These are phyloP conservation scores for Antheraea pernyi DNA, from an alignment of 1,140 invertebrate genomes.

Conservation along the genomic window DNA sequence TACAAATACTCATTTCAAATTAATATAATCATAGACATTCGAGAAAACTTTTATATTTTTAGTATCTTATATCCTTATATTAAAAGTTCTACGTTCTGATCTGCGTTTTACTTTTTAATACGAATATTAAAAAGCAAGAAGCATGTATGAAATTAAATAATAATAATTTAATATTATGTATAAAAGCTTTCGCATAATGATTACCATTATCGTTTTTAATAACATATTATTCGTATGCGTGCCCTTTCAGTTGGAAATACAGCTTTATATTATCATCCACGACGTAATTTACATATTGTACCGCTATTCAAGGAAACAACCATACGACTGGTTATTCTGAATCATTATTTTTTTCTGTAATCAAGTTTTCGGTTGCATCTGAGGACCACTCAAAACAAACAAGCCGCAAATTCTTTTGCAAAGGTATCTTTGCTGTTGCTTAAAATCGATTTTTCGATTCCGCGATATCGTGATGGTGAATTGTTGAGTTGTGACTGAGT, in stretches of 20 bases:
- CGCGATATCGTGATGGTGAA: background rate
- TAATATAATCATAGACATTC: too few relatives aligned
- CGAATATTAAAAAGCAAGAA: background rate
- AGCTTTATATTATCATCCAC: constrained; percentile 36
- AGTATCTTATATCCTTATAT: too few relatives aligned
- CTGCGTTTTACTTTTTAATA: too few relatives aligned
- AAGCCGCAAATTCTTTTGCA: constrained; percentile 34
- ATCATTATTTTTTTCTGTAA: constrained; percentile 63
- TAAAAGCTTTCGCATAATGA: background rate
- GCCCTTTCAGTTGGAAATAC: background rate
- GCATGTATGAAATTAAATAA: background rate
- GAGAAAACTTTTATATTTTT: too few relatives aligned
- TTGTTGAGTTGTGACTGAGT: background rate
- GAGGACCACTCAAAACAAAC: constrained; percentile 64
- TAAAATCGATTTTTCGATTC: constrained; percentile 26
- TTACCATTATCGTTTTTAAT: constrained; percentile 33
- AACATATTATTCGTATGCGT: constrained; percentile 33
- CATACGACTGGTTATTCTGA: constrained; percentile 48
- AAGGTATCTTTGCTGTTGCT: constrained; percentile 26
- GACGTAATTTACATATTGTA: constrained; percentile 60
- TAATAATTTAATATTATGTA: constrained; percentile 1
- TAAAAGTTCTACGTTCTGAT: too few relatives aligned
- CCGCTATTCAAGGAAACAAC: constrained; percentile 61
- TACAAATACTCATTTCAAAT: too few relatives aligned
- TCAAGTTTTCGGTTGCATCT: constrained; percentile 56